Percentiles rank a stretch among this genome's conserved stretches.
Evolutionary conservation across 2,113 vertebrate species (phyloP).

Genomic region (Sorex araneus): DNA sequence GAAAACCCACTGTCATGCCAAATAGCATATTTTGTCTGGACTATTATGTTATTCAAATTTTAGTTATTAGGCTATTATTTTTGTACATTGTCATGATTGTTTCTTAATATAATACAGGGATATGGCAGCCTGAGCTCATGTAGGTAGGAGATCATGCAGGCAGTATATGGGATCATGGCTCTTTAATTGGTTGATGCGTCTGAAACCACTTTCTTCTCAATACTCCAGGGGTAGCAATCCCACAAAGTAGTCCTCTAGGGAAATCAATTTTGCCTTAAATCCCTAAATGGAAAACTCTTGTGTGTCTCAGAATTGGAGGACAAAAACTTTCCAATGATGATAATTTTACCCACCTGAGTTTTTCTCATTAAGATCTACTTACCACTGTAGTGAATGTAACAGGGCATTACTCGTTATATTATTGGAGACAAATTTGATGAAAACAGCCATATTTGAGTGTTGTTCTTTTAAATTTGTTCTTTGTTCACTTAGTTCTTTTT

Average conservation of each 20-base stretch:
- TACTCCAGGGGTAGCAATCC: background rate
- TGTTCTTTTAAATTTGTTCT: constrained; percentile 11
- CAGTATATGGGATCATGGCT: background rate
- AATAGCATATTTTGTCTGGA: background rate
- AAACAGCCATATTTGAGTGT: background rate
- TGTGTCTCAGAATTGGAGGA: constrained; percentile 43
- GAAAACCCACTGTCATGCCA: constrained; percentile 26
- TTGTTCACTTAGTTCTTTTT: constrained; percentile 12
- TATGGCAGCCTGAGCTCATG: background rate
- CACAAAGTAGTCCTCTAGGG: constrained; percentile 15
- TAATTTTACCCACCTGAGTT: constrained; percentile 13
- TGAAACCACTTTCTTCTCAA: background rate
- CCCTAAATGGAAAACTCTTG: constrained; percentile 21
- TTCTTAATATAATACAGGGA: constrained; percentile 5
- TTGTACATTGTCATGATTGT: background rate
- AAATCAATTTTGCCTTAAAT: constrained; percentile 68
- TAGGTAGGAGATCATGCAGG: background rate
- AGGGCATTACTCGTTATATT: constrained; percentile 26
- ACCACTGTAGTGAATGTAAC: background rate
- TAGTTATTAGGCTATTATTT: constrained; percentile 15
- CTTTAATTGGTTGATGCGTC: background rate
- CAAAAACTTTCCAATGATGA: constrained; percentile 30
- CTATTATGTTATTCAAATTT: background rate
- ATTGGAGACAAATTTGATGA: constrained; percentile 27
- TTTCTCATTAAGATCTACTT: constrained; percentile 64